phyloP scores from a whole-genome alignment of 2,113 vertebrate species.

The Alligator sinensis region DNA sequence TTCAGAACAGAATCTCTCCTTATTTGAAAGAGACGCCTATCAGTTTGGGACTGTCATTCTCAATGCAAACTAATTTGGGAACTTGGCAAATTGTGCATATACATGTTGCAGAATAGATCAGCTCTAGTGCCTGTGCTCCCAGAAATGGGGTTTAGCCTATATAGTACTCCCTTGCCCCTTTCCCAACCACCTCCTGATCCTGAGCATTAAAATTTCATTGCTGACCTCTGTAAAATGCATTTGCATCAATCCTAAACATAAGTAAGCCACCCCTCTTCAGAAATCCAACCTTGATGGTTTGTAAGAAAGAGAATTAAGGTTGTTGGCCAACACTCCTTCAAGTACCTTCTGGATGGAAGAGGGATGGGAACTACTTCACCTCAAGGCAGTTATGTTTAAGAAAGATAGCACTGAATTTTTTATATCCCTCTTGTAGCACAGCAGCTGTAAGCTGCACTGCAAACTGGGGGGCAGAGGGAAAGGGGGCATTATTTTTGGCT shows the following conservation, averaged over 20 bases:
- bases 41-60: not conserved
- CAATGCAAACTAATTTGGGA: not conserved
- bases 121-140: not conserved
- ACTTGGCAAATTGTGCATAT: not conserved
- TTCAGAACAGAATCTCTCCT: rapidly evolving
- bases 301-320: slow-evolving; percentile 17
- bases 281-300: slow-evolving; percentile 41
- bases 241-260: slow-evolving; percentile 1
- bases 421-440: not conserved
- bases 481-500: not conserved
- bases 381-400: not conserved
- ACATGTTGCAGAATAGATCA: not conserved
- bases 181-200: not conserved
- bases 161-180: not conserved
- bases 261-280: not conserved
- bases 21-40: not conserved
- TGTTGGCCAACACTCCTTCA: not conserved
- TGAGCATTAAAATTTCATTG: not conserved
- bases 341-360: slow-evolving; percentile 16
- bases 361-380: slow-evolving; percentile 54
- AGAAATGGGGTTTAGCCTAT: not conserved
- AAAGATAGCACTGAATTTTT: not conserved
- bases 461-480: not conserved
- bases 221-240: not conserved
- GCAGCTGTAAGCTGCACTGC: not conserved